Conservation (phyloP, 1,140 invertebrate genomes). For the Melitaea cinxia region DNA sequence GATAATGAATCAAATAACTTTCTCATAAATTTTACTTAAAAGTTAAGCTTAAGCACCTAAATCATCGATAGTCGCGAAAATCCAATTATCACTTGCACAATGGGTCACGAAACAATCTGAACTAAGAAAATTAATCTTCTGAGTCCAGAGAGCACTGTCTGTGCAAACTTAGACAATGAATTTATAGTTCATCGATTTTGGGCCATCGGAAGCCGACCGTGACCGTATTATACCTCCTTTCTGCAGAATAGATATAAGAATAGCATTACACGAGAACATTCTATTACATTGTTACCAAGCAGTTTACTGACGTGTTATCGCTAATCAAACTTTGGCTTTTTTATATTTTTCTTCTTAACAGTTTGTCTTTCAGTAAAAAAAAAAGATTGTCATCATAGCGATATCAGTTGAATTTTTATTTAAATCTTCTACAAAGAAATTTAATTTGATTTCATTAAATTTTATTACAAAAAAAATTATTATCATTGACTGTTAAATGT, state of each 20-base stretch:
- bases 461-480: no score
- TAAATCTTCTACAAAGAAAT: no score
- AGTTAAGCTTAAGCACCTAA: slow-evolving; percentile 65
- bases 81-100: slow-evolving; percentile 80
- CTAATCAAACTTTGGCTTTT: neutral
- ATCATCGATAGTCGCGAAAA: slow-evolving; percentile 76
- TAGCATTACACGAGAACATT: slow-evolving; percentile 4
- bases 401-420: no score
- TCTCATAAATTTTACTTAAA: slow-evolving; percentile 38
- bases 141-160: slow-evolving; percentile 76
- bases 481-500: no score
- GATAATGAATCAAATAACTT: slow-evolving; percentile 6
- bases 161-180: slow-evolving; percentile 79
- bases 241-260: neutral
- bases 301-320: neutral
- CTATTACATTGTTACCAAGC: neutral
- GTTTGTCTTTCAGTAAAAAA: no score
- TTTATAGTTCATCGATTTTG: slow-evolving; percentile 79
- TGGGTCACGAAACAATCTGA: slow-evolving; percentile 80
- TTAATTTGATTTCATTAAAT: no score
- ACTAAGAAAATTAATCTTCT: slow-evolving; percentile 82
- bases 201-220: slow-evolving; percentile 64
- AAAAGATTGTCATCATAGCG: no score
- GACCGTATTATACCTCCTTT: slow-evolving; percentile 34
- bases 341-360: neutral